Evolutionary conservation across 2,113 vertebrate species (phyloP), one percentile per base, ranked within the genome.

Genomic region (Leiothrix lutea): DNA sequence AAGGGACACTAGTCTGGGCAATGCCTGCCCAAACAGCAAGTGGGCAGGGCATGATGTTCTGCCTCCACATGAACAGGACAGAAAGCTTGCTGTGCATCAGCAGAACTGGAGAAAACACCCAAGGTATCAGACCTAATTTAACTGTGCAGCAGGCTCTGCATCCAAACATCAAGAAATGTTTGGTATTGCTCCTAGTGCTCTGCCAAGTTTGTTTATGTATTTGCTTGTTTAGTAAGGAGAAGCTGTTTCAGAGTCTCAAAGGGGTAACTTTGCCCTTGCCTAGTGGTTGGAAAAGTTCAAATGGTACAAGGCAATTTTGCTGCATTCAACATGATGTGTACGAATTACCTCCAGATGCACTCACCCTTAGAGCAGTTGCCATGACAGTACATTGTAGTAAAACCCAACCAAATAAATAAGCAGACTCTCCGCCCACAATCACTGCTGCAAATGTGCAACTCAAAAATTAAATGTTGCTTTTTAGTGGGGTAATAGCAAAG

Each of bases 341-440:
- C 56, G 58, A 90, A 94, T 93, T 85, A 91, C 77, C 53, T 88
- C 80, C 91, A 92, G 85, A 90, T 96, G 90, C 77, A 86, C 66
- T 94, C 38, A 1, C 51, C 79, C 80, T 89, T 38, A 10, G 36
- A 80, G 57, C 88, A 95, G 95, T 92, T 96, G 94, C 95, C 94
- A 95, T 93, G 91, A 91, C 95, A 94, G 94, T 94, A 40, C 71
- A 80, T 82, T 90, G 86, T 94, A 91, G 86, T 96, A 84, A 92
- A 96, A 90, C 11, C 60, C 92, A 83, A 84, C 82, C 67, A 93
- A 90, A 92, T 86, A 97, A 96, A 93, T 93, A 95, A 91, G 90
- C 86, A 95, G 94, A 67, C 71, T 94, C 90, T 80, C 84, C 60
- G 0, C 95, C 94, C 86, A 93, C 92, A 96, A 80, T 82, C 91